Conservation (phyloP, 2,113 vertebrate species). For the Oreochromis spilurus region DNA sequence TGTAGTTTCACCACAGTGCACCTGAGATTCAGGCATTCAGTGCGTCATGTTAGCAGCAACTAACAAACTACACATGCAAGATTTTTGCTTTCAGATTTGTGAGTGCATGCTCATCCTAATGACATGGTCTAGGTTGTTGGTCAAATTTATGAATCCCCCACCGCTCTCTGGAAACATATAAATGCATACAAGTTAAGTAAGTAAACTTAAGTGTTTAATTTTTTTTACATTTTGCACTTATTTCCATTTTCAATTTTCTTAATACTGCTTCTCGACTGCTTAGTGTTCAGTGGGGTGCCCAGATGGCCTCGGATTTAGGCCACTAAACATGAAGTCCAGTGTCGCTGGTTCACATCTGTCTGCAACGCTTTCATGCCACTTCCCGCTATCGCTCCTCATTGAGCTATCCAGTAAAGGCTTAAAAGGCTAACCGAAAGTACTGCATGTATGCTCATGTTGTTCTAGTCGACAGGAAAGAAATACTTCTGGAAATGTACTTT, state of each 20-base stretch:
- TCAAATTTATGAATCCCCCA: neutral
- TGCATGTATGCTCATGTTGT: neutral
- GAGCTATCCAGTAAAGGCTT: neutral
- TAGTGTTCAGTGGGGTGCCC: neutral
- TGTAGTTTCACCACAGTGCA: neutral
- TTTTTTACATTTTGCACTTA: neutral
- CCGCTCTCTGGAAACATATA: neutral
- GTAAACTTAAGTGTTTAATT: neutral
- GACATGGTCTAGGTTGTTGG: neutral
- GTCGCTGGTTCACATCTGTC: neutral
- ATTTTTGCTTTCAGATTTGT: neutral
- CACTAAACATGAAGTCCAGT: neutral
- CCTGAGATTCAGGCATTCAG: neutral
- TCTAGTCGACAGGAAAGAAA: constrained; percentile 3
- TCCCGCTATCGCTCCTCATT: neutral
- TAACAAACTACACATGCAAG: neutral
- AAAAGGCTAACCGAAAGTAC: neutral
- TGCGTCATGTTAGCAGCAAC: neutral
- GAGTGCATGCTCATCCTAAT: neutral
- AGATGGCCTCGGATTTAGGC: neutral
- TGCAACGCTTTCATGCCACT: neutral
- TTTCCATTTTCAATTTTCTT: neutral
- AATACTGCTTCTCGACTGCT: neutral
- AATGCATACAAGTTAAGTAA: neutral
- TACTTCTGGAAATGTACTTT: constrained; percentile 14